These are phyloP conservation scores for Paraplagusia blochii DNA, from an alignment of 2,113 vertebrate species.

Conservation along the genomic window DNA sequence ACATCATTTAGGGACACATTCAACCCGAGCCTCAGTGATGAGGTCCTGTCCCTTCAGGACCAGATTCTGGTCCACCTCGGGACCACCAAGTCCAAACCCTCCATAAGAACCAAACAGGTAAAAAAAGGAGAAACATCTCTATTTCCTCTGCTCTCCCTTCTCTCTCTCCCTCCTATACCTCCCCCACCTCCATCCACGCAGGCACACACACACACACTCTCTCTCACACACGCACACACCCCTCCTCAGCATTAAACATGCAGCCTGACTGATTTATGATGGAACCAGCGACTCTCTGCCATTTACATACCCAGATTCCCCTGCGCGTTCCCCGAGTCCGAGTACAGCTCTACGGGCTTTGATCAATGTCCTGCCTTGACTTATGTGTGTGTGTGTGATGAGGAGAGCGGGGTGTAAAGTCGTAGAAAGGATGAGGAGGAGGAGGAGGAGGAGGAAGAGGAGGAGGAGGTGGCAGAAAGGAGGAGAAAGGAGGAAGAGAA, in stretches of 20 bases:
- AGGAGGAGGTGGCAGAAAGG: constrained; percentile 4
- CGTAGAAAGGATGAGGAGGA: constrained; percentile 1
- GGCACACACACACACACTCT: not conserved
- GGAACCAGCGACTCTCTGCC: constrained; percentile 76
- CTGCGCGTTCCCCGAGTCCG: constrained; percentile 52
- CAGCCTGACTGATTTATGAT: constrained; percentile 83
- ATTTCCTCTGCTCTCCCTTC: too few relatives aligned
- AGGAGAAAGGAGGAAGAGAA: constrained; percentile 36
- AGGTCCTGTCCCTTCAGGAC: too few relatives aligned
- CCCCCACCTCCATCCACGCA: not conserved
- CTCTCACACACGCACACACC: constrained; percentile 15
- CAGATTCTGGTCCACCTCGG: too few relatives aligned
- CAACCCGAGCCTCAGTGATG: not conserved
- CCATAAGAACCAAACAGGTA: not conserved
- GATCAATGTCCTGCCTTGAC: constrained; percentile 86
- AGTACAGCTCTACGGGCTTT: constrained; percentile 77
- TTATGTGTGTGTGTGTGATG: constrained; percentile 28
- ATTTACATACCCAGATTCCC: constrained; percentile 87
- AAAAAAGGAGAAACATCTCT: too few relatives aligned
- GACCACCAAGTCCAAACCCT: not conserved
- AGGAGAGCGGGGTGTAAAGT: constrained; percentile 18
- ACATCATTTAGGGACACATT: not conserved
- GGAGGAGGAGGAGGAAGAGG: constrained; percentile 2
- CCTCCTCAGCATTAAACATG: constrained; percentile 29
- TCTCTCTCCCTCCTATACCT: too few relatives aligned